Conservation (phyloP, 2,797 vertebrate species). For the Myripristis murdjan region DNA sequence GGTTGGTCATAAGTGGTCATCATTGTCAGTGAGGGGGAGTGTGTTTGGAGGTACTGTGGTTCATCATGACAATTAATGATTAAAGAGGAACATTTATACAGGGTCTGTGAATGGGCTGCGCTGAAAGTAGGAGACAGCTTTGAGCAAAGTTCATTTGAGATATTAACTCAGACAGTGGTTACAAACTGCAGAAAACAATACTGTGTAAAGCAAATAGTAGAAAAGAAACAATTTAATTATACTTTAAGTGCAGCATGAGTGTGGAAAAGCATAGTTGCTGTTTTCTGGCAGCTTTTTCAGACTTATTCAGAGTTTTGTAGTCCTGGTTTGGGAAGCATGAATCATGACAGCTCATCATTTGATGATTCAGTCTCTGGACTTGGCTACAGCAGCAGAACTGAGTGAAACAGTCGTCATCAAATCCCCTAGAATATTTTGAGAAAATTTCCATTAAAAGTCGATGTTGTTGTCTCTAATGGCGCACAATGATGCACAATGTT, state of each 20-base stretch:
- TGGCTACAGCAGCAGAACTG: slow-evolving; percentile 31
- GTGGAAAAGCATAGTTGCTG: slow-evolving; percentile 12
- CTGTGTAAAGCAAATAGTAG: not conserved
- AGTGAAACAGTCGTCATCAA: not conserved
- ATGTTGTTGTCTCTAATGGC: no score
- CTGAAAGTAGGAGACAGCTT: not conserved
- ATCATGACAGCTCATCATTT: slow-evolving; percentile 35
- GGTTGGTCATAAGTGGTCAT: slow-evolving; percentile 17
- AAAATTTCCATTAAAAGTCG: no score
- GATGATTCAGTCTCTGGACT: slow-evolving; percentile 60
- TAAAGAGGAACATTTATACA: not conserved
- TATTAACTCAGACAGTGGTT: not conserved
- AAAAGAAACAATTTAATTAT: not conserved
- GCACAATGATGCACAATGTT: no score
- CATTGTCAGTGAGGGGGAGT: slow-evolving; percentile 32
- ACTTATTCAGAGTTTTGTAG: slow-evolving; percentile 28
- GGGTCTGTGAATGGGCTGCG: not conserved
- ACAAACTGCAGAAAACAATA: not conserved
- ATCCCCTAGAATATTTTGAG: not conserved
- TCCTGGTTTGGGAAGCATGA: slow-evolving; percentile 40
- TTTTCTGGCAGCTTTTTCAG: slow-evolving; percentile 29
- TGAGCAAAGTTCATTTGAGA: not conserved
- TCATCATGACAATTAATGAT: slow-evolving; percentile 41
- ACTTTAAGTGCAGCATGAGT: no score
- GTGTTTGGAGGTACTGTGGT: slow-evolving; percentile 36